Base-by-base conservation (phyloP, 2,888 invertebrate species). In the Stenolophus ochropezus region DNA sequence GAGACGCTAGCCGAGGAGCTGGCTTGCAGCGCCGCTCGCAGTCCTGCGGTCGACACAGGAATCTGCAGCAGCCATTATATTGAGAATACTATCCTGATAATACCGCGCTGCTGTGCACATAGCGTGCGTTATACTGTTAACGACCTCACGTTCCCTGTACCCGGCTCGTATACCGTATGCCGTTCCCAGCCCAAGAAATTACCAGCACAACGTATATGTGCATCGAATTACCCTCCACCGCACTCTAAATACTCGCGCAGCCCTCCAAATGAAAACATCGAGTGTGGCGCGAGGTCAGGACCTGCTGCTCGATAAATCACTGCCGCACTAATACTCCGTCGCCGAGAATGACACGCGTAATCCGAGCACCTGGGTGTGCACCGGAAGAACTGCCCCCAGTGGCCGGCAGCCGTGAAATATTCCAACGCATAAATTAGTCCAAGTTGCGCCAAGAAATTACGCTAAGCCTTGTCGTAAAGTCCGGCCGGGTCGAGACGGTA, bases 51-150 rank as follows among this genome's bases (percentile, higher is more conserved):
- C 89, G 88, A 86, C 86, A 73, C 88, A 89, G 88, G 89, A 89
- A 89, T 89, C 89, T 88, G 87, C 87, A 87, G 82, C 82, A 82
- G 89, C 88, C 88, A 88, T 89, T 89, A 88, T 89, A 89, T 89
- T 87, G 89, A 89, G 81, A 81, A 81, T 81, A 81, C 75, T 81
- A 81, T 75, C 81, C 81, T 81, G 81, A 81, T 81, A 81, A 81
- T 81, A 81, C 81, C 61, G 65, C 58, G 73, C 71, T 51, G 42
- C 75, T 81, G 75, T 65, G 81, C 81, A 75, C 81, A 75, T 81
- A 75, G 81, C 81, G 51, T 58, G 74, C 74, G 74, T 81, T 81
- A 81, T 74, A 75, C 75, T 81, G 81, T 61, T 81, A 81, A 81
- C 81, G 81, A 81, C 75, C 81, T 81, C 61, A 73, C 73, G 73